A percentile compares a stretch with the other conserved stretches of the same genome.
These are phyloP conservation scores for Ctena decussata DNA, from an alignment of 2,888 invertebrate species.

Conservation along the genomic window DNA sequence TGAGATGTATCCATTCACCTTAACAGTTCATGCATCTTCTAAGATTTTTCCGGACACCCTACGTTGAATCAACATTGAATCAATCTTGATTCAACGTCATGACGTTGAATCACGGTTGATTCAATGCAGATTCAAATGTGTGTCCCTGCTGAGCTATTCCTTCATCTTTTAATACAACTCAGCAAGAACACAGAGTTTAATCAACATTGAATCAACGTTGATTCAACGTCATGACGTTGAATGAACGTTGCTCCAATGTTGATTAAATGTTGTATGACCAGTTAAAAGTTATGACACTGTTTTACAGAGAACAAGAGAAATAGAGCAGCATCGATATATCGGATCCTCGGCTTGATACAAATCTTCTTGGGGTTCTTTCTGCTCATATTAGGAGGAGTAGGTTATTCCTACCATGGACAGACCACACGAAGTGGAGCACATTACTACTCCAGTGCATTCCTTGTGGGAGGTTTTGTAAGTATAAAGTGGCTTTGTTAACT, in stretches of 20 bases:
- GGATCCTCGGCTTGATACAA: not conserved
- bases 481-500: too few species aligned
- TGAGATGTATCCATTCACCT: too few species aligned
- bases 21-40: too few species aligned
- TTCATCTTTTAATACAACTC: not conserved
- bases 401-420: not conserved
- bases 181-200: not conserved
- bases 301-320: not conserved
- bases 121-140: not conserved
- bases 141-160: not conserved
- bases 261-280: not conserved
- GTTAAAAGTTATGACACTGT: not conserved
- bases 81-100: too few species aligned
- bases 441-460: conserved; percentile 42
- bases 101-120: too few species aligned
- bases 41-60: too few species aligned
- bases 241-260: too few species aligned
- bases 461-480: conserved; percentile 35
- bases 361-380: not conserved
- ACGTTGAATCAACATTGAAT: too few species aligned
- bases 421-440: not conserved
- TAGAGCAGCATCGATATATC: not conserved
- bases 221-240: too few species aligned
- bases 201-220: too few species aligned
- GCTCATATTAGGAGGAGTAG: not conserved